Evolutionary conservation across 2,888 invertebrate genomes (phyloP).

Genomic region (Dicyrtomina minuta): DNA sequence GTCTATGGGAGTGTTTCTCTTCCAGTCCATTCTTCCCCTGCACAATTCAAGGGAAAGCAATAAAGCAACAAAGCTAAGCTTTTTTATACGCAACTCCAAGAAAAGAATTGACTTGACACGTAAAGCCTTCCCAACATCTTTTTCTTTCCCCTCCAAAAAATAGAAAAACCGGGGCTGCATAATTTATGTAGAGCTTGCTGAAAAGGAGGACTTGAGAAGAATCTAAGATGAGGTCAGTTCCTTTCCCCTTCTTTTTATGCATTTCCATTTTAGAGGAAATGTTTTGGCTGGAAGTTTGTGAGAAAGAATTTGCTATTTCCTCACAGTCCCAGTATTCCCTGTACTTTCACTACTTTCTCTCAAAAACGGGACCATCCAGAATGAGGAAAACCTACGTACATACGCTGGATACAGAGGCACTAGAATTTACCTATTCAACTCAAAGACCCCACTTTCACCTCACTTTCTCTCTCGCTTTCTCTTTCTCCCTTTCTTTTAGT

Average conservation of each 20-base stretch:
- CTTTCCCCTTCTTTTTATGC: too few relatives aligned
- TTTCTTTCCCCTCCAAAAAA: background rate
- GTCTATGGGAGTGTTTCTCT: background rate
- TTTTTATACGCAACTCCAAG: background rate
- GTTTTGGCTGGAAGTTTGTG: too few relatives aligned
- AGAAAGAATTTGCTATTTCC: too few relatives aligned
- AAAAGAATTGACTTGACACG: constrained; percentile 2
- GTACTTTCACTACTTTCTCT: too few relatives aligned
- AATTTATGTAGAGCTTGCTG: constrained; percentile 14
- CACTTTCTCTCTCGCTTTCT: background rate
- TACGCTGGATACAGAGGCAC: too few relatives aligned
- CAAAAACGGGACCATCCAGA: too few relatives aligned
- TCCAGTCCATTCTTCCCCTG: background rate
- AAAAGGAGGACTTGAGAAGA: background rate
- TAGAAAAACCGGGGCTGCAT: constrained; percentile 11
- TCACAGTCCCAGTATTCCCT: too few relatives aligned
- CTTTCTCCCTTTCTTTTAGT: background rate
- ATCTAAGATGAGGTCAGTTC: constrained; percentile 4
- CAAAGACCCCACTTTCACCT: too few relatives aligned
- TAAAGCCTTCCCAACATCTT: background rate
- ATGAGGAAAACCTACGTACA: too few relatives aligned
- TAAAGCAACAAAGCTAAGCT: background rate
- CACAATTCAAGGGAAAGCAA: background rate
- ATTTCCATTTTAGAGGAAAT: too few relatives aligned
- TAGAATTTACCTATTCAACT: too few relatives aligned